These are phyloP conservation scores for Noctua janthe DNA, from an alignment of 2,888 invertebrate genomes.

Conservation along the genomic window DNA sequence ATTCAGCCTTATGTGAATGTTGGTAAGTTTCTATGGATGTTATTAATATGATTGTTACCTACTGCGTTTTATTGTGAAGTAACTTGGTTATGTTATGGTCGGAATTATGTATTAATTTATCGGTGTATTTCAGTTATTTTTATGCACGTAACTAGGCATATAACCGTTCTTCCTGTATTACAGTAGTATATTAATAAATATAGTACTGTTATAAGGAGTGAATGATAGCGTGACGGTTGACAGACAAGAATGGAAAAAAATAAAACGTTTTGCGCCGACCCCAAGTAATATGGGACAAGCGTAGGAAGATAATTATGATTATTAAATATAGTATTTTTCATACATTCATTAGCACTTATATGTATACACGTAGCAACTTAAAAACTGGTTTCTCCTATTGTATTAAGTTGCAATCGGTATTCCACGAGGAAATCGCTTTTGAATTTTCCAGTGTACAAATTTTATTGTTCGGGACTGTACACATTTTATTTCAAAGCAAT, in stretches of 20 bases:
- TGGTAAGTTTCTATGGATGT: conserved; percentile 10
- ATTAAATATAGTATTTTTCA: not conserved
- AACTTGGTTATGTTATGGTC: not conserved
- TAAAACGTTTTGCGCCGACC: too few relatives aligned
- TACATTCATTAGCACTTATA: not conserved
- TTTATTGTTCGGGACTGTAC: not conserved
- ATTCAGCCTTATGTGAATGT: conserved; percentile 53
- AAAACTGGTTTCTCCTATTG: not conserved
- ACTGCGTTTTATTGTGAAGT: not conserved
- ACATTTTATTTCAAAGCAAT: not conserved
- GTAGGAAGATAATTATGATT: too few relatives aligned
- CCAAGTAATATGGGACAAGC: too few relatives aligned
- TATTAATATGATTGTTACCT: not conserved
- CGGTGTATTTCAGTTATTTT: not conserved
- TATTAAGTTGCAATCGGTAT: not conserved
- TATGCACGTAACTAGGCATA: not conserved
- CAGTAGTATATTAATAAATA: not conserved
- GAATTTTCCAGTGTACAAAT: not conserved
- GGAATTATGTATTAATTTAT: too few relatives aligned
- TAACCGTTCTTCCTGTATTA: not conserved
- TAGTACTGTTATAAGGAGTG: not conserved
- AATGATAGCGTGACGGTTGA: too few relatives aligned
- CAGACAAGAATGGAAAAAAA: too few relatives aligned
- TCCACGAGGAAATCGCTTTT: not conserved
- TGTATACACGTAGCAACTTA: not conserved